Evolutionary conservation across 2,888 invertebrate genomes (phyloP).

Genomic region (Tubulanus polymorphus): DNA sequence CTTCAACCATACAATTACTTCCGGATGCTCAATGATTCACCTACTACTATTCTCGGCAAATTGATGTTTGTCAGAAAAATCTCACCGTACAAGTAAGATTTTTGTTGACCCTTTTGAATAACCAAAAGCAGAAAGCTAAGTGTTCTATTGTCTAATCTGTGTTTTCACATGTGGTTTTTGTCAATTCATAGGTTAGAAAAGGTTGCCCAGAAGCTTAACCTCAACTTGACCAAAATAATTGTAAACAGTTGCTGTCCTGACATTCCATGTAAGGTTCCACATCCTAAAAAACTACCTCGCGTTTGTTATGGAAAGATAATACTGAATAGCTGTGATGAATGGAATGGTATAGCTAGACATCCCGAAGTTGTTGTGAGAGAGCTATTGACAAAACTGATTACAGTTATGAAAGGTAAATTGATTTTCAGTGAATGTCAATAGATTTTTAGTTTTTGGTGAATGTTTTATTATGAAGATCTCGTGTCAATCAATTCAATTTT

Average conservation of each 20-base stretch:
- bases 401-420: slow-evolving; percentile 35
- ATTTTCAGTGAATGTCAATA: background rate
- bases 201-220: slow-evolving; percentile 41
- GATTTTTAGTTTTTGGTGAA: background rate
- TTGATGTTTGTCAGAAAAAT: slow-evolving; percentile 46
- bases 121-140: background rate
- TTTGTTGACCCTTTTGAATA: background rate
- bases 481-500: too few relatives aligned
- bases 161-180: background rate
- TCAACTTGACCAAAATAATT: slow-evolving; percentile 47
- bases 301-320: slow-evolving; percentile 2
- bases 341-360: slow-evolving; percentile 6
- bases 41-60: slow-evolving; percentile 38
- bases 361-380: slow-evolving; percentile 27
- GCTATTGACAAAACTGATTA: slow-evolving; percentile 27
- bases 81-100: slow-evolving; percentile 40
- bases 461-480: too few relatives aligned
- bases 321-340: slow-evolving; percentile 5
- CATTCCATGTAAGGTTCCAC: slow-evolving; percentile 32
- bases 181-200: slow-evolving; percentile 33
- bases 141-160: background rate
- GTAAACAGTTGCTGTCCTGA: slow-evolving; percentile 48
- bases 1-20: slow-evolving; percentile 30
- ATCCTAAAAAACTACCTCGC: background rate
- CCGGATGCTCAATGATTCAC: slow-evolving; percentile 42